Percentiles rank a stretch among this genome's conserved stretches.
phyloP scores from a whole-genome alignment of 92 coral and sea anemone species.

The Bergia sp. region DNA sequence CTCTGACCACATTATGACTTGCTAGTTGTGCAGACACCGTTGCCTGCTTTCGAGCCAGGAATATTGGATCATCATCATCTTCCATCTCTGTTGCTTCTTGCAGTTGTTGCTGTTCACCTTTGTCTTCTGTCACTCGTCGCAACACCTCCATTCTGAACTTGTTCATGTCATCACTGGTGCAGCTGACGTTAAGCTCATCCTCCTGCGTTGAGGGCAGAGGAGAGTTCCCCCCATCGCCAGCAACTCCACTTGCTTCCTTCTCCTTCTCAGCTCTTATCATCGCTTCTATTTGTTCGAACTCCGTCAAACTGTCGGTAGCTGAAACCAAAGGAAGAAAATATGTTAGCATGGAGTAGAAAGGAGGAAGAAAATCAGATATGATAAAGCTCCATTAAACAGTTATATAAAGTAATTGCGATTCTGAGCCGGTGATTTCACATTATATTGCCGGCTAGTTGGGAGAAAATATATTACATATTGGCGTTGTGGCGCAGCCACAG shows the following conservation, averaged over 20 bases:
- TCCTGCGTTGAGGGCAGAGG: slow-evolving; percentile 49
- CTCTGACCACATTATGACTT: slow-evolving; percentile 32
- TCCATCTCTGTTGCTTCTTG: slow-evolving; percentile 42
- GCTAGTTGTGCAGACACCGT: slow-evolving; percentile 2
- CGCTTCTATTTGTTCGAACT: slow-evolving; percentile 88
- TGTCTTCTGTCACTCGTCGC: slow-evolving; percentile 76
- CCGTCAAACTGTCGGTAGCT: slow-evolving; percentile 52
- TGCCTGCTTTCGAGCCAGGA: slow-evolving; percentile 38
- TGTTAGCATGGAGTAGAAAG: neutral
- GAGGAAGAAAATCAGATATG: neutral
- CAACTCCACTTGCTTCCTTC: neutral
- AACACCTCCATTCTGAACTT: slow-evolving; percentile 79
- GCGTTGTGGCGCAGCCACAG: too few species aligned
- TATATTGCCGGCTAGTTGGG: too few species aligned
- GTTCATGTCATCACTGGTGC: slow-evolving; percentile 89
- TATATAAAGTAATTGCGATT: too few species aligned
- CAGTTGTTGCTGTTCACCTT: slow-evolving; percentile 54
- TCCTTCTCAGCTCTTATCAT: slow-evolving; percentile 60
- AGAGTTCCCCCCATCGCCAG: neutral
- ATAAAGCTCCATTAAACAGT: neutral
- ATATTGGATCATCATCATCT: slow-evolving; percentile 59
- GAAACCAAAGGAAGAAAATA: neutral
- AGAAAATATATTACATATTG: too few species aligned
- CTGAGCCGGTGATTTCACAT: too few species aligned
- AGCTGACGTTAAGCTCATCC: slow-evolving; percentile 78